Evolutionary conservation across 2,113 vertebrate species (phyloP), one percentile per base, ranked within the genome.

Genomic region (Misgurnus mizolepis): DNA sequence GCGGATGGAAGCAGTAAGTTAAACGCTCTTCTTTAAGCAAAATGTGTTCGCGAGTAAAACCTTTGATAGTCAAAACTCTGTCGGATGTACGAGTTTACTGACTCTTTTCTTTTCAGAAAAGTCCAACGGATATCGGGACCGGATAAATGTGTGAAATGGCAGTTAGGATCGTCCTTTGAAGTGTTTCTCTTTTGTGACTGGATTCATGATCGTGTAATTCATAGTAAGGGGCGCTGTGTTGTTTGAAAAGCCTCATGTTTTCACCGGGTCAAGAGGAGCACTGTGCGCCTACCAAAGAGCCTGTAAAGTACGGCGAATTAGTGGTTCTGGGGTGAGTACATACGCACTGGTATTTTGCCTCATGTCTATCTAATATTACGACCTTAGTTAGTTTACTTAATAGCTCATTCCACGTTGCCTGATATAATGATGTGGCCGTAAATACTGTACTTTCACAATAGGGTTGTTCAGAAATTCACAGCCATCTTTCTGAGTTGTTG

Each of bases 281-380:
- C 91, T 95, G 95, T 91, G 93, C 94, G 90, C 96, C 95, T 69
- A 93, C 91, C 82, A 98, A 97, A 93, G 96, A 98, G 89, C 95
- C 95, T 15, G 93, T 96, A 78, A 96, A 97, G 87, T 98, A 97
- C 90, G 96, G 96, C 78, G 96, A 98, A 89, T 93, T 98, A 87
- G 94, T 98, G 86, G 96, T 98, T 5, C 88, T 98, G 85, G 96
- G 96, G 96, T 98, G 87, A 97, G 96, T 93, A 18, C 2, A 64
- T 61, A 18, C 15, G 17, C 34, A 17, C 34, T 49, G 61, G 8
- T 50, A 39, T 53, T 39, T 39, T 68, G 4, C 41, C 60, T 62
- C 18, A 9, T 55, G 17, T 64, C 27, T 61, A 27, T 62, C 27
- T 18, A 49, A 73, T 22, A 45, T 73, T 61, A 62, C 41, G 41